phyloP scores from a whole-genome alignment of 2,888 invertebrate genomes.

The Arctia plantaginis region DNA sequence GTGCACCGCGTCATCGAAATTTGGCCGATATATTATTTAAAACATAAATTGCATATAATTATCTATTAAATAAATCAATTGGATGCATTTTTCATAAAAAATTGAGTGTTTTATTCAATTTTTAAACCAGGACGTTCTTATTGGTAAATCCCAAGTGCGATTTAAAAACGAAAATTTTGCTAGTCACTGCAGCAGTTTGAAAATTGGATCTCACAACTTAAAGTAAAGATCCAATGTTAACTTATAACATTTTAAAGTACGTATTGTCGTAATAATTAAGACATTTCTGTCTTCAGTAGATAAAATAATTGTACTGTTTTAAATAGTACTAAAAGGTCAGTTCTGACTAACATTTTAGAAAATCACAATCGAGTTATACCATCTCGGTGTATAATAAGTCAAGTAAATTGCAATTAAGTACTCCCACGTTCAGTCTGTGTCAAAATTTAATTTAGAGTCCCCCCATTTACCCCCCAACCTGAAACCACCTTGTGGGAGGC shows the following conservation, averaged over 20 bases:
- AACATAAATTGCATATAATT: too few species aligned
- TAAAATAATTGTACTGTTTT: not conserved
- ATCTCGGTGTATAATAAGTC: slow-evolving; percentile 62
- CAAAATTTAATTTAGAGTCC: slow-evolving; percentile 67
- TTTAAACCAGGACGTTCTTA: too few species aligned
- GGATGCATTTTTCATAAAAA: too few species aligned
- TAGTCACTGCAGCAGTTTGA: too few species aligned
- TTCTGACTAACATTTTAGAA: slow-evolving; percentile 41
- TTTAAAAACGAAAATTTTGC: too few species aligned
- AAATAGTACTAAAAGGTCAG: slow-evolving; percentile 19
- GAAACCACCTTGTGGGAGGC: slow-evolving; percentile 26
- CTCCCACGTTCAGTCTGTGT: slow-evolving; percentile 59
- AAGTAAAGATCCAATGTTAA: not conserved
- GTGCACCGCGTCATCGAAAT: too few species aligned
- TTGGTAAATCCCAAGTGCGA: too few species aligned
- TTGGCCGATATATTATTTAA: too few species aligned
- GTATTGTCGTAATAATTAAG: not conserved
- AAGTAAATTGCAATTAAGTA: slow-evolving; percentile 72
- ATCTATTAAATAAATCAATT: too few species aligned
- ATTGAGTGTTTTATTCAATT: too few species aligned
- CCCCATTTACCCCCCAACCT: slow-evolving; percentile 22
- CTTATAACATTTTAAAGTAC: not conserved
- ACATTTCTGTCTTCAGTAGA: not conserved
- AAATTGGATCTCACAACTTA: too few species aligned
- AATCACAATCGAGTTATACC: slow-evolving; percentile 49